Conservation (phyloP, 2,797 vertebrate genomes). For the Parambassis ranga region DNA sequence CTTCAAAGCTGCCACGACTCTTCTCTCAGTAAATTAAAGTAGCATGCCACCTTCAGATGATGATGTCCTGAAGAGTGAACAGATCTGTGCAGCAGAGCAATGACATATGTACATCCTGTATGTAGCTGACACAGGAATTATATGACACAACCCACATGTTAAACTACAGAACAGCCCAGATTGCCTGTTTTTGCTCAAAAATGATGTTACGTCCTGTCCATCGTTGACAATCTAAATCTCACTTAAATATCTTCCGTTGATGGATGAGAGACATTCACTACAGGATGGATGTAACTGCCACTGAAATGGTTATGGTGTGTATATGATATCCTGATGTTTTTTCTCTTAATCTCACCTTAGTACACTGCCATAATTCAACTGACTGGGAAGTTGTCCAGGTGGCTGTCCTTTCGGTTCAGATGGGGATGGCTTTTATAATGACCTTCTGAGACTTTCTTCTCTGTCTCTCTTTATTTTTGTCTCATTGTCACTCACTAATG, state of each 20-base stretch:
- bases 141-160: neutral
- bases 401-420: constrained; percentile 8
- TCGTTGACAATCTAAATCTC: neutral
- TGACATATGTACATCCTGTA: neutral
- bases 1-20: too few species aligned
- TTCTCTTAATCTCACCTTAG: constrained; percentile 21
- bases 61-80: too few species aligned
- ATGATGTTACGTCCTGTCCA: neutral
- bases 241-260: neutral
- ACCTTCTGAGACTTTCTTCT: constrained; percentile 24
- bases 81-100: too few species aligned
- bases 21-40: too few species aligned
- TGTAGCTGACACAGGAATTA: neutral
- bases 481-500: constrained; percentile 18
- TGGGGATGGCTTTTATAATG: constrained; percentile 27
- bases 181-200: neutral
- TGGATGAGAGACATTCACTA: neutral
- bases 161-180: neutral
- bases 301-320: too few species aligned
- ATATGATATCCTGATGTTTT: too few species aligned
- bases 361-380: constrained; percentile 36
- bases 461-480: constrained; percentile 9
- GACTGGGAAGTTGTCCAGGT: constrained; percentile 42
- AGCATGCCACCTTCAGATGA: too few species aligned
- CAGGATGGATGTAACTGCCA: neutral